Conservation (phyloP, 2,113 vertebrate genomes). For the Haemorhous mexicanus region DNA sequence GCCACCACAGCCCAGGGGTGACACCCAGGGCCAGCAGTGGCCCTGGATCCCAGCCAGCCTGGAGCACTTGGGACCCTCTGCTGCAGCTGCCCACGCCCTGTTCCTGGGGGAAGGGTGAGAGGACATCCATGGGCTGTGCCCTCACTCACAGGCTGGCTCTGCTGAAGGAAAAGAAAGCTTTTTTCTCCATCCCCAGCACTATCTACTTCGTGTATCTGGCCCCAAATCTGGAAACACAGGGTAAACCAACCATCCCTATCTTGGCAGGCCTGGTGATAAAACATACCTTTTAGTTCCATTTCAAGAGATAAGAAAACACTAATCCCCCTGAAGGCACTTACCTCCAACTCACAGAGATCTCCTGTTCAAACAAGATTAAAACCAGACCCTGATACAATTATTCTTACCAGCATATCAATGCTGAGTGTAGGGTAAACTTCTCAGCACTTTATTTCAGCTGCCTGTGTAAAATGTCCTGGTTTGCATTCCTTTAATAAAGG, state of each 20-base stretch:
- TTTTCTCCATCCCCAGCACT: background rate
- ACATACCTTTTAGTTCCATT: conserved; percentile 9
- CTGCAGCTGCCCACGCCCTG: background rate
- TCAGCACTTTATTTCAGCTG: background rate
- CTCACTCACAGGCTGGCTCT: background rate
- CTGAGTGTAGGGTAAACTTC: background rate
- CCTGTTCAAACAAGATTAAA: conserved; percentile 23
- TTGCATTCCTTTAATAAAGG: conserved; percentile 17
- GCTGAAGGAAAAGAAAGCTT: background rate
- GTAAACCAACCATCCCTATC: background rate
- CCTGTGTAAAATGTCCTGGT: background rate
- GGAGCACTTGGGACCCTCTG: background rate
- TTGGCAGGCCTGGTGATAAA: background rate
- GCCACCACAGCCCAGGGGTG: background rate
- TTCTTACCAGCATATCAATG: background rate
- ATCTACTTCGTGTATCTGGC: background rate
- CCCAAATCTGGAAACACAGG: background rate
- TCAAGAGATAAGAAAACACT: conserved; percentile 25
- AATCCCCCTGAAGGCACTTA: background rate
- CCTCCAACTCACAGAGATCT: background rate
- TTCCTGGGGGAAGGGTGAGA: too few species aligned
- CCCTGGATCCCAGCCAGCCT: accelerated
- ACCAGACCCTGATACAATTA: background rate
- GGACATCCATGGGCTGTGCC: background rate
- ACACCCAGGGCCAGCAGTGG: background rate